Conservation (phyloP, 2,113 vertebrate genomes). For the Ochotona curzoniae region DNA sequence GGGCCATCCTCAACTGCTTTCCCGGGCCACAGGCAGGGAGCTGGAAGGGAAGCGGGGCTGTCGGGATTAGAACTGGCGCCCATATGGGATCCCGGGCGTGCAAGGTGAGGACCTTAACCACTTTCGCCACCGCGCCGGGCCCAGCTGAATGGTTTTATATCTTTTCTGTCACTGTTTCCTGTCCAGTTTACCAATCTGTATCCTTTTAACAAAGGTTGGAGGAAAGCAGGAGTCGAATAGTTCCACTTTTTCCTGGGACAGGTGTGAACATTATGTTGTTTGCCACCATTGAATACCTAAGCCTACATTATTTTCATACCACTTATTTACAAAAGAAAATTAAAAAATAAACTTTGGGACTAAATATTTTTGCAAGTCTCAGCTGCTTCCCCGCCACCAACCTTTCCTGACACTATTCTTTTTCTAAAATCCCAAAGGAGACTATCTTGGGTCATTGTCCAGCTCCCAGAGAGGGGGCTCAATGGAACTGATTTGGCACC, state of each 20-base stretch:
- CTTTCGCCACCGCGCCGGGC: no score
- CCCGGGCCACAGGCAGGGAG: no score
- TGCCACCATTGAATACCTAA: constrained; percentile 22
- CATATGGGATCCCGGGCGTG: no score
- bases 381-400: neutral
- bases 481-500: neutral
- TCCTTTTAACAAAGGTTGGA: neutral
- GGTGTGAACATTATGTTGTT: neutral
- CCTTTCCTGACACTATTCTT: neutral
- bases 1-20: no score
- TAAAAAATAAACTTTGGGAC: neutral
- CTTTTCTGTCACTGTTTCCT: neutral
- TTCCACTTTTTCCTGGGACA: constrained; percentile 43
- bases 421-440: constrained; percentile 20
- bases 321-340: neutral
- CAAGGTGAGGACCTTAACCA: no score
- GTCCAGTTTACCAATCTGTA: neutral
- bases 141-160: no score
- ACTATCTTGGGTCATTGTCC: neutral
- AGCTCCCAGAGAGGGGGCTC: neutral
- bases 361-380: neutral
- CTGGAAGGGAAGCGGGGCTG: no score
- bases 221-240: neutral
- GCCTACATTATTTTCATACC: neutral
- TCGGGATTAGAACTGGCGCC: no score